Percentiles rank a stretch among this genome's conserved stretches.
These are phyloP conservation scores for Drosophila elegans DNA, from an alignment of 1,140 invertebrate genomes.

Conservation along the genomic window DNA sequence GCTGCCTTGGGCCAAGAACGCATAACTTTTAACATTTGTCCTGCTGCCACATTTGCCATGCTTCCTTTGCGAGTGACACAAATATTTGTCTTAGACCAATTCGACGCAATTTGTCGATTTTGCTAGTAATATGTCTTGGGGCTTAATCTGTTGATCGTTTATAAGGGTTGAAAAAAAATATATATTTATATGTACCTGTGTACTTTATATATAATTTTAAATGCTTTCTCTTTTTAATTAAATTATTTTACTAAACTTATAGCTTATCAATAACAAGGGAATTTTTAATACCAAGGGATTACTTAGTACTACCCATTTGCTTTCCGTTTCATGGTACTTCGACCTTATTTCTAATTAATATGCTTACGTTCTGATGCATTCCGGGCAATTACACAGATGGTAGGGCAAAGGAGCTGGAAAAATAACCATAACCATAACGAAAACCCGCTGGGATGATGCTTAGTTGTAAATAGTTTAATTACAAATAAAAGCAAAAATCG, in stretches of 20 bases:
- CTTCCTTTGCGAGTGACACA: conserved; percentile 24
- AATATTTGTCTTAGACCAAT: conserved; percentile 16
- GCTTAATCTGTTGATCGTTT: too few relatives aligned
- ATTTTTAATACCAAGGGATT: too few relatives aligned
- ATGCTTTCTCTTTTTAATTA: too few relatives aligned
- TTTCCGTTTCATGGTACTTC: not conserved
- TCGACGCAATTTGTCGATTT: conserved; percentile 10
- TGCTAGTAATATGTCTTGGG: too few relatives aligned
- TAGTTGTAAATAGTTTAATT: conserved; percentile 75
- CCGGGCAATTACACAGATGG: conserved; percentile 15
- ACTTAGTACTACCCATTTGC: not conserved
- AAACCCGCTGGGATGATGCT: conserved; percentile 52
- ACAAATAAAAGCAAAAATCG: conserved; percentile 63
- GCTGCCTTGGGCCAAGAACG: conserved; percentile 21
- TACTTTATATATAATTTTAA: too few relatives aligned
- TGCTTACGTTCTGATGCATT: conserved; percentile 8
- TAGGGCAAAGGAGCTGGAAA: conserved; percentile 1
- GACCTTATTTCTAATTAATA: conserved; percentile 21
- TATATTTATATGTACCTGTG: too few relatives aligned
- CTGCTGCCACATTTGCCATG: conserved; percentile 40
- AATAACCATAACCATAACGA: conserved; percentile 38
- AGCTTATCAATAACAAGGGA: too few relatives aligned
- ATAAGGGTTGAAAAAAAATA: too few relatives aligned
- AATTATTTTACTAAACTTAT: too few relatives aligned
- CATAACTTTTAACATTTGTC: conserved; percentile 50